phyloP scores from a whole-genome alignment of 2,113 vertebrate genomes.

The Gymnorhina tibicen region DNA sequence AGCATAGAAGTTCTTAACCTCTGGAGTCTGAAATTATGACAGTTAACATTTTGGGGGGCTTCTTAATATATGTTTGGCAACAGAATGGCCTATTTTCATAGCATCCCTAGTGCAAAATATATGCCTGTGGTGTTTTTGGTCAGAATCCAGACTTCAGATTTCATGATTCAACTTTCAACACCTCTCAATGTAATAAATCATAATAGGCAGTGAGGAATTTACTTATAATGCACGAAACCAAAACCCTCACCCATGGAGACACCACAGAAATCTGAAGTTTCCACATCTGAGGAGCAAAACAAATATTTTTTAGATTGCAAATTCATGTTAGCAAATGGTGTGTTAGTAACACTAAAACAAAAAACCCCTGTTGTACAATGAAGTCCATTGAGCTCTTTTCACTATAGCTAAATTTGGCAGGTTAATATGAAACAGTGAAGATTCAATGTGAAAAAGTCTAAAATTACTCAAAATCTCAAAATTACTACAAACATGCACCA shows the following conservation, averaged over 20 bases:
- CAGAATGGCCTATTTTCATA: background rate
- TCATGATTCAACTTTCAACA: slow-evolving; percentile 54
- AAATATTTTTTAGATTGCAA: slow-evolving; percentile 10
- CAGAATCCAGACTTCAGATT: slow-evolving; percentile 33
- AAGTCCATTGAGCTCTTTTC: background rate
- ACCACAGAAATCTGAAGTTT: slow-evolving; percentile 19
- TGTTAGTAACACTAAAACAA: background rate
- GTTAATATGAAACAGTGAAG: background rate
- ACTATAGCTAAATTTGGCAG: background rate
- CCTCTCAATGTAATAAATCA: slow-evolving; percentile 52
- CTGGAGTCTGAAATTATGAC: slow-evolving; percentile 42
- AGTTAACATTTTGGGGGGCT: background rate
- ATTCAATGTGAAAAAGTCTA: background rate
- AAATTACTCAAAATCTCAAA: background rate
- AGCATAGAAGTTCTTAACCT: background rate
- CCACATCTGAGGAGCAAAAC: slow-evolving; percentile 7
- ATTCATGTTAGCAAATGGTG: background rate
- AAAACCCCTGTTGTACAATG: background rate
- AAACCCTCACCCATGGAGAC: background rate
- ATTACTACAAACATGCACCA: background rate
- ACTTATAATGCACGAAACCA: background rate
- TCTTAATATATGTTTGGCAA: slow-evolving; percentile 18
- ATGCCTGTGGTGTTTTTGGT: slow-evolving; percentile 48
- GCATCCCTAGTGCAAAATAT: slow-evolving; percentile 29
- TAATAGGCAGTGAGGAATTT: slow-evolving; percentile 31